Evolutionary conservation across 2,113 vertebrate species (phyloP).

Genomic region (Danio rerio): GRCz12tu NC_133180.1:45783501-45784000

Average conservation of each 20-base stretch:
- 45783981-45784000: constrained; percentile 49
- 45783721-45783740: constrained; percentile 11
- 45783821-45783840: background rate
- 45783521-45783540: background rate
- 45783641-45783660: background rate
- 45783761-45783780: constrained; percentile 5
- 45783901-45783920: constrained; percentile 13
- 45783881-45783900: constrained; percentile 48
- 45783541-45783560: background rate
- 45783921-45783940: constrained; percentile 28
- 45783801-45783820: constrained; percentile 4
- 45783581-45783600: background rate
- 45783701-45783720: background rate
- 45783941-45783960: constrained; percentile 37
- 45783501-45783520: background rate
- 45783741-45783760: background rate
- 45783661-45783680: background rate
- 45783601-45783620: background rate
- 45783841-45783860: constrained; percentile 31
- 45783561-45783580: background rate
- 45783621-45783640: background rate
- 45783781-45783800: background rate
- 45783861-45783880: constrained; percentile 22
- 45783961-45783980: constrained; percentile 37
- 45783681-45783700: background rate